Percentiles rank a stretch among this genome's conserved stretches.
phyloP scores from a whole-genome alignment of 2,888 invertebrate genomes.

The Rhagonycha lutea region DNA sequence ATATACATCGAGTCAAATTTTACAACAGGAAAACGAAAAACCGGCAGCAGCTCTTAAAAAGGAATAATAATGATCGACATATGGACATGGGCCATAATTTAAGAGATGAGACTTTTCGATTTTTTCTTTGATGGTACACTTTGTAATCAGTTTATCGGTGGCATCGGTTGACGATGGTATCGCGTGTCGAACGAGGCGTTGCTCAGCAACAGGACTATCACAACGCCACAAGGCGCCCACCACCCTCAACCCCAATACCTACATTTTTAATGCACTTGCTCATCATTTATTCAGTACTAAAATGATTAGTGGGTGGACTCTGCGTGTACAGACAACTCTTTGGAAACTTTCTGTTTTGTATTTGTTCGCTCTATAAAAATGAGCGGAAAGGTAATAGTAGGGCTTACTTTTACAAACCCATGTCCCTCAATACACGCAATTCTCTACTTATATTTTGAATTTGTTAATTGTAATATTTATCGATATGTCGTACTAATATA shows the following conservation, averaged over 20 bases:
- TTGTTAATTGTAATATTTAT: conserved; percentile 24
- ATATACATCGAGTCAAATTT: neutral
- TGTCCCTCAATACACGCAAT: conserved; percentile 24
- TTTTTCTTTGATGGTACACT: conserved; percentile 27
- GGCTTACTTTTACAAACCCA: conserved; percentile 21
- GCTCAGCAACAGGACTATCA: conserved; percentile 51
- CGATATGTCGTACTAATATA: conserved; percentile 7
- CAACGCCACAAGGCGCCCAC: conserved; percentile 43
- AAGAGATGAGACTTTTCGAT: conserved; percentile 26
- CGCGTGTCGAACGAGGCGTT: conserved; percentile 50
- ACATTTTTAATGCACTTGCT: conserved; percentile 52
- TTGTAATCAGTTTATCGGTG: conserved; percentile 37
- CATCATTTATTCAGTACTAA: conserved; percentile 53
- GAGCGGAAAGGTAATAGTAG: conserved; percentile 25
- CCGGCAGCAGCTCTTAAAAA: neutral
- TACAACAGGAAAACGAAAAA: neutral
- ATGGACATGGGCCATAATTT: conserved; percentile 24
- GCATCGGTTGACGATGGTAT: conserved; percentile 52
- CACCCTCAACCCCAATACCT: conserved; percentile 42
- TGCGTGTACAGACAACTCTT: conserved; percentile 44
- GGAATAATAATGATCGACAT: conserved; percentile 22
- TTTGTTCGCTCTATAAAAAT: conserved; percentile 31
- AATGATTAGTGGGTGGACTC: conserved; percentile 52
- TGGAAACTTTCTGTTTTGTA: conserved; percentile 37
- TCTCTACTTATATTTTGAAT: conserved; percentile 26